Conservation (phyloP, 1,140 invertebrate species). For the Drosophila pandora region DNA sequence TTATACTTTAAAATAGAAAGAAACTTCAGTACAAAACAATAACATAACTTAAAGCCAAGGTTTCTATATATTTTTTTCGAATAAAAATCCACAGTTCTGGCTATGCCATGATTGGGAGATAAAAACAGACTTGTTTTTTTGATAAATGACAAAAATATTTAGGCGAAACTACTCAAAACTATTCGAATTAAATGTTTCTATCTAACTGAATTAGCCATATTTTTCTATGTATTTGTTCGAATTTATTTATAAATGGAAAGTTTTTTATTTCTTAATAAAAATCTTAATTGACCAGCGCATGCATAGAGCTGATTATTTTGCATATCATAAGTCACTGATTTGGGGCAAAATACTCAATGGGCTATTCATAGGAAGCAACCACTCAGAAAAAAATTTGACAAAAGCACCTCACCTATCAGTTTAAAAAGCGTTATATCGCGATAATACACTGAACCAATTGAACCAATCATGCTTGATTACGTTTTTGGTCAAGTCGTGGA, state of each 20-base stretch:
- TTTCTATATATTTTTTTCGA: conserved; percentile 12
- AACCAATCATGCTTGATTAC: neutral
- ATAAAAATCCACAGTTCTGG: conserved; percentile 12
- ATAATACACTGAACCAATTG: neutral
- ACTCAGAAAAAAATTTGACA: neutral
- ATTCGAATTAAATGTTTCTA: no score
- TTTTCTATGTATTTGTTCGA: neutral
- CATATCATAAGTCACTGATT: conserved; percentile 1
- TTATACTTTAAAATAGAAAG: conserved; percentile 6
- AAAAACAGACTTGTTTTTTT: neutral
- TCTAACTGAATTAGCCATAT: neutral
- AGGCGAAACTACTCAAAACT: no score
- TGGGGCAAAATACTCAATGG: conserved; percentile 1
- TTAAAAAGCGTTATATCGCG: neutral
- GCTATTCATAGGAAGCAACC: neutral
- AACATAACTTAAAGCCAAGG: neutral
- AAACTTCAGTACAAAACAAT: conserved; percentile 4
- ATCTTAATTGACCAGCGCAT: neutral
- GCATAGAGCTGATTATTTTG: neutral
- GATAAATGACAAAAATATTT: no score
- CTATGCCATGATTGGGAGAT: conserved; percentile 9
- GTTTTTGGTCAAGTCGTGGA: conserved; percentile 7
- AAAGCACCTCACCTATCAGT: neutral
- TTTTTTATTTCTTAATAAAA: neutral
- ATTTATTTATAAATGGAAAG: neutral